A percentile compares a stretch with the other conserved stretches of the same genome.
Conservation (phyloP, 1,140 invertebrate species). For the Papilio helenus region DNA sequence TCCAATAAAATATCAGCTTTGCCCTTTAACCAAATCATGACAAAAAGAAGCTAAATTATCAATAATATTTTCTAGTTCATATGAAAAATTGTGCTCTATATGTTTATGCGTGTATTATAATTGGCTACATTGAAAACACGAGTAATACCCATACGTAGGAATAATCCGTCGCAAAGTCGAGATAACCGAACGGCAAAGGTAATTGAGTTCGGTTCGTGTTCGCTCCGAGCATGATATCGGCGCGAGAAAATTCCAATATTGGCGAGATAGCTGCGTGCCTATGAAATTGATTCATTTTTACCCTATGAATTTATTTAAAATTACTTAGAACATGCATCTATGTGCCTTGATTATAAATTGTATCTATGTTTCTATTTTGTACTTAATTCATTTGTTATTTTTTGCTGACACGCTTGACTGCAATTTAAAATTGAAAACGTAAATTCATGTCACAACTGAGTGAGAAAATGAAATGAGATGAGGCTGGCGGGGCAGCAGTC, state of each 20-base stretch:
- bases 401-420: not conserved
- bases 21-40: not conserved
- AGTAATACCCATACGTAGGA: not conserved
- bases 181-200: slow-evolving; percentile 6
- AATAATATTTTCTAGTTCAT: not conserved
- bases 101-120: not conserved
- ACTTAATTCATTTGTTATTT: not conserved
- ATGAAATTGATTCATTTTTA: slow-evolving; percentile 23
- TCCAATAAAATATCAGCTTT: too few species aligned
- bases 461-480: slow-evolving; percentile 19
- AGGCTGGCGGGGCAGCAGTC: not conserved
- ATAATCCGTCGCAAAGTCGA: slow-evolving; percentile 13
- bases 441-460: slow-evolving; percentile 19
- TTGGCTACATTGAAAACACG: not conserved
- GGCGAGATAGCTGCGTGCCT: slow-evolving; percentile 4
- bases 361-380: not conserved
- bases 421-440: slow-evolving; percentile 22
- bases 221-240: slow-evolving; percentile 12
- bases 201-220: slow-evolving; percentile 10
- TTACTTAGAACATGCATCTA: not conserved
- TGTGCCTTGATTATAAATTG: too few species aligned
- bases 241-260: slow-evolving; percentile 24
- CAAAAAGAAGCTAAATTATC: not conserved
- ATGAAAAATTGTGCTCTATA: not conserved
- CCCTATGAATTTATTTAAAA: not conserved